phyloP scores from a whole-genome alignment of 2,888 invertebrate genomes.

The Hoplodrina blanda region DNA sequence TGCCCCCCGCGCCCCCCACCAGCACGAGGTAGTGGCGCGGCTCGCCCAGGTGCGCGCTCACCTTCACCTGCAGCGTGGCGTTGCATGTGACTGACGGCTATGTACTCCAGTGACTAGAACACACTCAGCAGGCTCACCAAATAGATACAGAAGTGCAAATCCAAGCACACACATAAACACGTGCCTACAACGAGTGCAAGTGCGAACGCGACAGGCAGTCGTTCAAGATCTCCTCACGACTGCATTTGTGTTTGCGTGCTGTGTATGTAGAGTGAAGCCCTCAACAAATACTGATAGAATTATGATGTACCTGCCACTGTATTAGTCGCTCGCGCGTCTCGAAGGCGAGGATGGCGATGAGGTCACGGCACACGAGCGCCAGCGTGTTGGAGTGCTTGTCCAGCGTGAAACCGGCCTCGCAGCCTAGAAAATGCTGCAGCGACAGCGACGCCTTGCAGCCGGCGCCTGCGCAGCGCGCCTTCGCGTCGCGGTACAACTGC shows the following conservation, averaged over 20 bases:
- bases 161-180: too few relatives aligned
- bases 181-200: too few relatives aligned
- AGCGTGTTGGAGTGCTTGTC: constrained; percentile 98
- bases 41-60: constrained; percentile 78
- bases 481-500: constrained; percentile 96
- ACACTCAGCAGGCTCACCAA: too few relatives aligned
- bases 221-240: too few relatives aligned
- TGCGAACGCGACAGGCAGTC: too few relatives aligned
- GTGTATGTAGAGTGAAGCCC: too few relatives aligned
- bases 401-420: constrained; percentile 96
- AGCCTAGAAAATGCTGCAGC: constrained; percentile 95
- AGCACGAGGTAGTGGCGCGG: constrained; percentile 81
- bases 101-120: too few relatives aligned
- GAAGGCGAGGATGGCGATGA: constrained; percentile 96
- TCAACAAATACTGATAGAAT: too few relatives aligned
- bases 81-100: not conserved
- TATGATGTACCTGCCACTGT: constrained; percentile 93
- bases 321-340: constrained; percentile 96
- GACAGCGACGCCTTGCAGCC: constrained; percentile 95
- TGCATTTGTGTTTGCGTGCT: too few relatives aligned
- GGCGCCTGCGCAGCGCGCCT: constrained; percentile 90
- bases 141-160: too few relatives aligned
- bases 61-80: constrained; percentile 76
- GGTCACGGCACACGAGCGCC: constrained; percentile 96
- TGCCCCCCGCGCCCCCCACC: constrained; percentile 66